Conservation (phyloP, 1,140 invertebrate species). For the Leptestheria dahalacensis region DNA sequence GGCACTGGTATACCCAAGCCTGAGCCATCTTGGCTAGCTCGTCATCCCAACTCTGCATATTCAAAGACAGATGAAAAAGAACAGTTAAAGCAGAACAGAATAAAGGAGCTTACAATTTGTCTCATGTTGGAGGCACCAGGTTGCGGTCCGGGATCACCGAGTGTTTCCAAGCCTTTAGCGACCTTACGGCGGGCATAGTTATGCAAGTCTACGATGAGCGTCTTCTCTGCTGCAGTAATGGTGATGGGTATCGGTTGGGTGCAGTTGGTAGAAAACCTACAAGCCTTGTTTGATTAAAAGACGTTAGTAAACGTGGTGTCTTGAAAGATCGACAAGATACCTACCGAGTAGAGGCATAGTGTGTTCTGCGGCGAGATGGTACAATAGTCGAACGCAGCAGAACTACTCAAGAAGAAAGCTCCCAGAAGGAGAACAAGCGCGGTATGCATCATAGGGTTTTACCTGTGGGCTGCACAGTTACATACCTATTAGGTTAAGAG, state of each 20-base stretch:
- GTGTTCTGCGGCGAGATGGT: no score
- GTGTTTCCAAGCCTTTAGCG: slow-evolving; percentile 49
- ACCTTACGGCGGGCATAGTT: slow-evolving; percentile 59
- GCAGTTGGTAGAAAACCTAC: no score
- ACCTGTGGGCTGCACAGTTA: no score
- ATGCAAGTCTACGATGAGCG: slow-evolving; percentile 39
- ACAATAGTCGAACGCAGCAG: background rate
- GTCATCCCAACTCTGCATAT: slow-evolving; percentile 59
- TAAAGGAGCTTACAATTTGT: slow-evolving; percentile 46
- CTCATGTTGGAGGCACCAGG: slow-evolving; percentile 61
- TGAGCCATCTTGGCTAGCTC: no score
- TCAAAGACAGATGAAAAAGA: background rate
- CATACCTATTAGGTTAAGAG: no score
- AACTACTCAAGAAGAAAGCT: no score
- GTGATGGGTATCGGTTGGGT: background rate
- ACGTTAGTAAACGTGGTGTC: no score
- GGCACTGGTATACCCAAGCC: slow-evolving; percentile 62
- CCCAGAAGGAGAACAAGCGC: no score
- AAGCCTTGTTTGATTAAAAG: no score
- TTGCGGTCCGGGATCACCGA: slow-evolving; percentile 39
- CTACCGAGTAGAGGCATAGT: no score
- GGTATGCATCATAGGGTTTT: no score
- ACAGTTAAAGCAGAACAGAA: background rate
- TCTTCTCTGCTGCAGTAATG: background rate
- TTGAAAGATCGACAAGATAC: no score